These are phyloP conservation scores for Holcopasites calliopsidis DNA, from an alignment of 1,140 invertebrate genomes.

Conservation along the genomic window DNA sequence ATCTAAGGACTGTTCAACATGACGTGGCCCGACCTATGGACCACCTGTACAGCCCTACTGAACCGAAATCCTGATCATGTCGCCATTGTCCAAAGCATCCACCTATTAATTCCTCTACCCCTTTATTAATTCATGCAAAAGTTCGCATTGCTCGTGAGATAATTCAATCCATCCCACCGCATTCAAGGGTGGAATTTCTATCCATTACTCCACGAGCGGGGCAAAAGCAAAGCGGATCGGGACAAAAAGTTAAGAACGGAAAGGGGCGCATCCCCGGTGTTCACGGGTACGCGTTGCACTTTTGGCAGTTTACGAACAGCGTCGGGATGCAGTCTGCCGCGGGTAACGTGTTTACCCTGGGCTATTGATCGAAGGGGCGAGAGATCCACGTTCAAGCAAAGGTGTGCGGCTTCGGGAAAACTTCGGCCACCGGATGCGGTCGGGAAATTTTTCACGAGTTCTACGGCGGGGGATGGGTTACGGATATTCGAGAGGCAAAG, in stretches of 20 bases:
- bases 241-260: conserved; percentile 17
- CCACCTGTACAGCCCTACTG: too few species aligned
- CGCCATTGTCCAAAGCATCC: too few species aligned
- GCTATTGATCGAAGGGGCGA: conserved; percentile 46
- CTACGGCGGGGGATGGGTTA: background rate
- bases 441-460: conserved; percentile 31
- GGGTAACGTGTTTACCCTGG: conserved; percentile 45
- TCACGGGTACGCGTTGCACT: conserved; percentile 27
- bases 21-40: too few species aligned
- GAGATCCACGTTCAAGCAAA: conserved; percentile 29
- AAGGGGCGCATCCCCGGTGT: conserved; percentile 22
- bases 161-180: too few species aligned
- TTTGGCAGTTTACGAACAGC: conserved; percentile 34
- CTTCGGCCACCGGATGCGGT: background rate
- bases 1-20: too few species aligned
- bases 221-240: background rate
- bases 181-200: background rate
- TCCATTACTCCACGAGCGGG: background rate
- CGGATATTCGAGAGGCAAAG: conserved; percentile 24
- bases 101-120: too few species aligned
- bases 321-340: conserved; percentile 22
- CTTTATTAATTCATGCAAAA: too few species aligned
- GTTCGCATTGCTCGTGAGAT: too few species aligned
- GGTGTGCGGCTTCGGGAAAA: conserved; percentile 38
- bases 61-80: too few species aligned